Percentiles rank a stretch among this genome's conserved stretches.
Conservation (phyloP, 2,888 invertebrate genomes). For the Oasisia sp. region DNA sequence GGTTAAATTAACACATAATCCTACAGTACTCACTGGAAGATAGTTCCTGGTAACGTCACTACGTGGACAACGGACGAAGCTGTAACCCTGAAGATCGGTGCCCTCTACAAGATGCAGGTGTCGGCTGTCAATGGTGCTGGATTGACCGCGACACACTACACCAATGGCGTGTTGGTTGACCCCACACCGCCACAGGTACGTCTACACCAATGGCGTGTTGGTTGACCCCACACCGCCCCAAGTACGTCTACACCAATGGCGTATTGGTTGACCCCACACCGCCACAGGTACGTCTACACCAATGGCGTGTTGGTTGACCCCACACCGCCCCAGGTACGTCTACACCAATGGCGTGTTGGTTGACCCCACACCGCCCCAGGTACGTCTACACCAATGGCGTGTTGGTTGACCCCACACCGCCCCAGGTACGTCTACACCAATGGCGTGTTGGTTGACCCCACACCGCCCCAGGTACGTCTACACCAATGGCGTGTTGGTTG, state of each 20-base stretch:
- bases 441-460: slow-evolving; percentile 5
- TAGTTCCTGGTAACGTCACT: neutral
- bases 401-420: slow-evolving; percentile 14
- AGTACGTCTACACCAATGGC: slow-evolving; percentile 12
- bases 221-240: neutral
- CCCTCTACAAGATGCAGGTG: neutral
- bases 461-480: slow-evolving; percentile 20
- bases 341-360: slow-evolving; percentile 14
- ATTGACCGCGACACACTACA: slow-evolving; percentile 17
- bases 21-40: neutral
- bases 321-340: slow-evolving; percentile 21
- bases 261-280: slow-evolving; percentile 8
- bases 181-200: slow-evolving; percentile 20
- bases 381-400: slow-evolving; percentile 20
- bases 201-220: neutral
- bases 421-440: slow-evolving; percentile 22
- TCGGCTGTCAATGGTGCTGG: slow-evolving; percentile 17
- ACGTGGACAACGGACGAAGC: slow-evolving; percentile 17
- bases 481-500: slow-evolving; percentile 17
- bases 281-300: slow-evolving; percentile 20
- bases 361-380: slow-evolving; percentile 21
- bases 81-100: neutral
- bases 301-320: slow-evolving; percentile 13
- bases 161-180: slow-evolving; percentile 17
- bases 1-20: neutral